A percentile compares a stretch with the other conserved stretches of the same genome.
Conservation (phyloP, 2,888 invertebrate species). For the Nomada hirtipes region DNA sequence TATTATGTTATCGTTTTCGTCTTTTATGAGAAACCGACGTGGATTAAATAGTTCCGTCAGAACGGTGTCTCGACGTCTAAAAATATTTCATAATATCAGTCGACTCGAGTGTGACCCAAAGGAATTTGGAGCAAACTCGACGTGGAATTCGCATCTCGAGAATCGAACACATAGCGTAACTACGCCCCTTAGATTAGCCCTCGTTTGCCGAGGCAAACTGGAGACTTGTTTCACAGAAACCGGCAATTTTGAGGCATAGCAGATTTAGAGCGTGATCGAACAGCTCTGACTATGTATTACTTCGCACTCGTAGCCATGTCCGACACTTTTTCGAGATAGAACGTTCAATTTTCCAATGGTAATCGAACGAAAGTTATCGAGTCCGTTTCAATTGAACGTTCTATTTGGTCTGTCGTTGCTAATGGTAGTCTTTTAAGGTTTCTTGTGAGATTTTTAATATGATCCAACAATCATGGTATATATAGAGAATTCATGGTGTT, state of each 20-base stretch:
- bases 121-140: slow-evolving; percentile 15
- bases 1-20: no score
- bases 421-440: neutral
- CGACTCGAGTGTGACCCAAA: neutral
- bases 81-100: neutral
- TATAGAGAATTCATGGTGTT: no score
- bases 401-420: slow-evolving; percentile 24
- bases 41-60: no score
- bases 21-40: no score
- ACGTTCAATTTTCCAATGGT: slow-evolving; percentile 50
- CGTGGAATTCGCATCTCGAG: slow-evolving; percentile 37
- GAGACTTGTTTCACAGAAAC: slow-evolving; percentile 52
- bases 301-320: slow-evolving; percentile 31
- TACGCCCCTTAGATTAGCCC: slow-evolving; percentile 45
- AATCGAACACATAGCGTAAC: slow-evolving; percentile 48
- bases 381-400: slow-evolving; percentile 43
- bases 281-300: slow-evolving; percentile 43
- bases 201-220: slow-evolving; percentile 36
- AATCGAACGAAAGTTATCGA: slow-evolving; percentile 36
- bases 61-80: no score
- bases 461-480: no score
- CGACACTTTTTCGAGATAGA: slow-evolving; percentile 24
- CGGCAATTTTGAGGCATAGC: slow-evolving; percentile 50
- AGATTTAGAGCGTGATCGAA: slow-evolving; percentile 26
- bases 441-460: neutral